These are phyloP conservation scores for Halichoeres trimaculatus DNA, from an alignment of 2,113 vertebrate genomes.

Conservation along the genomic window DNA sequence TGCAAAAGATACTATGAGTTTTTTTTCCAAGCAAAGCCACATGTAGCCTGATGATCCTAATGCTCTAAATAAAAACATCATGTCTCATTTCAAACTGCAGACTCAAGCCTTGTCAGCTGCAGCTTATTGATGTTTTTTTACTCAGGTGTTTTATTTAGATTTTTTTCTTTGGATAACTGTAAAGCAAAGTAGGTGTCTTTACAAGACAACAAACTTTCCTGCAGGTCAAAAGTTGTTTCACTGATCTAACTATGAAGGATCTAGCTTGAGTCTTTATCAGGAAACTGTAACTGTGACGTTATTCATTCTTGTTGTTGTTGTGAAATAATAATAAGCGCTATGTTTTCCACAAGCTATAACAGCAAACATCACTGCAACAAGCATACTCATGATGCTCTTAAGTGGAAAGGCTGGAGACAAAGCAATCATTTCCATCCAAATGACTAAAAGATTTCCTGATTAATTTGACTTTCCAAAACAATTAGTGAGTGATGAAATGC, in stretches of 20 bases:
- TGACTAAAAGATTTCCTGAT: background rate
- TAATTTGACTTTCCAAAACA: background rate
- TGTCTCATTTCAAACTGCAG: background rate
- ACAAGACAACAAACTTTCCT: conserved; percentile 11
- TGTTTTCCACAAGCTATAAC: no score
- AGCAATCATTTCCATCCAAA: no score
- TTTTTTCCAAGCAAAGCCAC: background rate
- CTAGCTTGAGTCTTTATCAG: background rate
- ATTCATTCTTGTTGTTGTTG: background rate
- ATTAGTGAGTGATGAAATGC: background rate
- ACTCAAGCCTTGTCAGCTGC: background rate
- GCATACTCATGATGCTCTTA: no score
- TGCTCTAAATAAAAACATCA: background rate
- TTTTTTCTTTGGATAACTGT: background rate
- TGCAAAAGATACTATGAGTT: background rate
- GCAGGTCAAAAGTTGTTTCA: conserved; percentile 12
- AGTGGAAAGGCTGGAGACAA: background rate
- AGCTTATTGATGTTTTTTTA: background rate
- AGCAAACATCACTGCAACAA: no score
- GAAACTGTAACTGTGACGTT: background rate
- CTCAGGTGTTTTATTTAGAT: background rate
- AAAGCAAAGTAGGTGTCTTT: conserved; percentile 8
- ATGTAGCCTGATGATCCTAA: background rate
- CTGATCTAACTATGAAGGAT: background rate
- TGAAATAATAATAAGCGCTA: background rate